A percentile compares a stretch with the other conserved stretches of the same genome.
Conservation (phyloP, 53 echinoderm and acorn worm genomes). For the Holothuria scabra region DNA sequence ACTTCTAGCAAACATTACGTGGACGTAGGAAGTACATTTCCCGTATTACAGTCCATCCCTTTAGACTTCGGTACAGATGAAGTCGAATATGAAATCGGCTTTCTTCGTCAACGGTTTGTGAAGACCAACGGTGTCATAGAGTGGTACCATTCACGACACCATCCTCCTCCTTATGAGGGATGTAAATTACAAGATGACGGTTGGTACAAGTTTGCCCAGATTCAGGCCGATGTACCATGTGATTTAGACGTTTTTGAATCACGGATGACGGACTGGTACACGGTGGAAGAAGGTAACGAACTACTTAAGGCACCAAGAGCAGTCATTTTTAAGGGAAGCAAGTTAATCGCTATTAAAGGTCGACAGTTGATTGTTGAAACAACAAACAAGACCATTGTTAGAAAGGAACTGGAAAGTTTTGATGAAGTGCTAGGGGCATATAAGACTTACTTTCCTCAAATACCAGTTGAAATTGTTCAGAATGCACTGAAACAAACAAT, state of each 20-base stretch:
- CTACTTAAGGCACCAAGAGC: constrained; percentile 11
- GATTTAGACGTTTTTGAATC: constrained; percentile 19
- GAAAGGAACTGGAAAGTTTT: neutral
- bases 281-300: neutral
- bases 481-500: neutral
- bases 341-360: constrained; percentile 36
- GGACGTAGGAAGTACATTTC: constrained; percentile 50
- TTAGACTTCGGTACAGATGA: constrained; percentile 31
- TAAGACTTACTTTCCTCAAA: constrained; percentile 10
- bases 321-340: neutral
- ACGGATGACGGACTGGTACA: constrained; percentile 10
- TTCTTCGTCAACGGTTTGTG: too few species aligned
- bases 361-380: neutral
- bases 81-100: constrained; percentile 13
- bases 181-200: neutral
- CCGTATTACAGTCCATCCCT: constrained; percentile 35
- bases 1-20: constrained; percentile 2
- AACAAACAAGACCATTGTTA: neutral
- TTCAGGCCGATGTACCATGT: neutral
- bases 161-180: neutral
- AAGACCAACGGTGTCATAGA: neutral
- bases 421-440: neutral
- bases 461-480: neutral
- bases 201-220: constrained; percentile 31
- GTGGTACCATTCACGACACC: constrained; percentile 13